Percentiles rank a stretch among this genome's conserved stretches.
phyloP scores from a whole-genome alignment of 2,113 vertebrate genomes.

The Pyxicephalus adspersus region DNA sequence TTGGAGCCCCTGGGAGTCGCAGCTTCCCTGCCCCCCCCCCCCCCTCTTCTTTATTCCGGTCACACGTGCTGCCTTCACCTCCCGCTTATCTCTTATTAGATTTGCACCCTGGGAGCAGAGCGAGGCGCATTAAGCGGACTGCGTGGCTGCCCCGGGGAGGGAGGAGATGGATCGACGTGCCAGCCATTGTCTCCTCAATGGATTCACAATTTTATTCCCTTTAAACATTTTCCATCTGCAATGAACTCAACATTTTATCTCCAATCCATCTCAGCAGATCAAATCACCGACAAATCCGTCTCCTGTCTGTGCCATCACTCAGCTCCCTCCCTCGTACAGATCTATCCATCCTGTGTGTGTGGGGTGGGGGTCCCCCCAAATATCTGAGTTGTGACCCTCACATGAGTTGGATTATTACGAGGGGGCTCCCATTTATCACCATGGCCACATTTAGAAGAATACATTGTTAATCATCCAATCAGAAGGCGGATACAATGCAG shows the following conservation, averaged over 20 bases:
- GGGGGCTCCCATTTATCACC: no score
- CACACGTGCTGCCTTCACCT: slow-evolving; percentile 38
- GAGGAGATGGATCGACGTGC: slow-evolving; percentile 64
- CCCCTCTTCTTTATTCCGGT: slow-evolving; percentile 31
- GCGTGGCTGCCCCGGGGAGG: slow-evolving; percentile 58
- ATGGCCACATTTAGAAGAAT: no score
- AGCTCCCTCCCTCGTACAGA: background rate
- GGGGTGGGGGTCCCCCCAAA: background rate
- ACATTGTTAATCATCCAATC: no score
- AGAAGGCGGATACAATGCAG: no score
- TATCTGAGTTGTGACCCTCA: background rate
- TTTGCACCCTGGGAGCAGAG: slow-evolving; percentile 67
- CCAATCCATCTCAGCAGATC: slow-evolving; percentile 45
- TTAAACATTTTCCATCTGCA: slow-evolving; percentile 52
- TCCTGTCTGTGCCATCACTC: slow-evolving; percentile 2
- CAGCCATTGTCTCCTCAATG: slow-evolving; percentile 47
- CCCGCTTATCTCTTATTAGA: slow-evolving; percentile 65
- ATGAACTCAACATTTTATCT: slow-evolving; percentile 52
- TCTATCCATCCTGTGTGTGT: background rate
- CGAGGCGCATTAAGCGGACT: slow-evolving; percentile 62
- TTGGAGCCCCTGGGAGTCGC: no score
- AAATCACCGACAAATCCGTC: slow-evolving; percentile 25
- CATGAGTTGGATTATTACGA: no score
- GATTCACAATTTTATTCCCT: slow-evolving; percentile 54
- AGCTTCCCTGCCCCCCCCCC: background rate